Base-by-base conservation (phyloP, 2,113 vertebrate genomes). In the Podiceps cristatus region DNA sequence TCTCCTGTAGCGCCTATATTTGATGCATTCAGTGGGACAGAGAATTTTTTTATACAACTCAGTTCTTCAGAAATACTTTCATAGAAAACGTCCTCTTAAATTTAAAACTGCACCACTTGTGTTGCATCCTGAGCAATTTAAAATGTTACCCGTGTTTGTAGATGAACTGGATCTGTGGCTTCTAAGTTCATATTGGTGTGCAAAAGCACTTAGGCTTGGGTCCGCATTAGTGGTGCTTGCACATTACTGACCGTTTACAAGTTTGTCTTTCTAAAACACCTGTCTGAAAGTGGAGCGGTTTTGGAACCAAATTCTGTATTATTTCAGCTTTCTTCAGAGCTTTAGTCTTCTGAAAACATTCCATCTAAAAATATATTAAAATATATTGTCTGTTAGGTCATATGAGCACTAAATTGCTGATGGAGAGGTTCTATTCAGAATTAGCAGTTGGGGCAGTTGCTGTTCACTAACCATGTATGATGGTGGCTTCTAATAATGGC, bases 401-500 rank as follows among this genome's bases (percentile, higher is more conserved):
- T 42, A 14, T 3, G 11, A 95, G 66, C 16, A 3, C 44, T 78
- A 40, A 77, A 64, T 44, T 64, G 28, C 62, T 69, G 52, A 47
- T 79, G 59, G 42, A 85, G 60, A 82, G 24, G 25, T 86, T 91
- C 66, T 72, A 13, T 66, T 92, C 58, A 9, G 42, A 77, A 59
- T 75, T 62, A 67, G 49, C 63, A 37, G 27, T 52, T 53, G 44
- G 37, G 31, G 16, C 74, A 74, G 53, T 76, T 78, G 82, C 90
- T 87, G 27, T 89, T 83, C 79, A 94, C 96, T 98, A 96, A 95
- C 91, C 17, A 2, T 44, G 42, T 33, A 33, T 0, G 5, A 80
- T 47, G 33, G 69, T 76, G 62, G 77, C 93, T 96, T 90, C 90
- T 97, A 89, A 60, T 93, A 76, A 56, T 59, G 45, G 29, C 91